Evolutionary conservation across 2,797 vertebrate genomes (phyloP).

Genomic region (Falco biarmicus): DNA sequence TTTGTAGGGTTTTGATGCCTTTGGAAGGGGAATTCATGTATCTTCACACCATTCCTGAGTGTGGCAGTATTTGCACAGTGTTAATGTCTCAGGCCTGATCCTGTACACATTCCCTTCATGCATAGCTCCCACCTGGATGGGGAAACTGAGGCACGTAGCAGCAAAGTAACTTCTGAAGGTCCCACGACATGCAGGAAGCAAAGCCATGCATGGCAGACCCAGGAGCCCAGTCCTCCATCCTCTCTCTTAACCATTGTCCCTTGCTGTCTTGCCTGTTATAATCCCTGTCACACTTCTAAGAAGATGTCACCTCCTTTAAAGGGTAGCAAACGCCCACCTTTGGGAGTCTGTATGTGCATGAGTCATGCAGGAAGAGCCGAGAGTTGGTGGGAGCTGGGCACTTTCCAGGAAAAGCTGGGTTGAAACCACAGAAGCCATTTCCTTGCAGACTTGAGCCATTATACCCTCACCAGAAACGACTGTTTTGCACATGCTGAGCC

Average conservation of each 20-base stretch:
- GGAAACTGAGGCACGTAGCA: slow-evolving; percentile 57
- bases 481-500: not conserved
- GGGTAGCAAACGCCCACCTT: not conserved
- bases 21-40: slow-evolving; percentile 33
- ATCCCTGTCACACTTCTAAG: not conserved
- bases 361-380: slow-evolving; percentile 17
- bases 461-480: not conserved
- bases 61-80: slow-evolving; percentile 64
- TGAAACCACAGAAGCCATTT: slow-evolving; percentile 34
- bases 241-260: not conserved
- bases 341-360: not conserved
- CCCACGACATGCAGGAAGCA: not conserved
- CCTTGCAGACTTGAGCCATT: not conserved
- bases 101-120: not conserved
- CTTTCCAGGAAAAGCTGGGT: slow-evolving; percentile 55
- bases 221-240: not conserved
- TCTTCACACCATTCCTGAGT: slow-evolving; percentile 58
- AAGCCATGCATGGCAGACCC: not conserved
- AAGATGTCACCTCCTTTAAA: not conserved
- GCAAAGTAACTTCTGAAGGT: not conserved
- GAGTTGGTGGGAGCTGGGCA: slow-evolving; percentile 43
- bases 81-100: slow-evolving; percentile 10
- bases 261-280: accelerated
- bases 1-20: not conserved
- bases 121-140: not conserved